Base-by-base conservation (phyloP, 2,888 invertebrate species). In the Dermolepida albohirtum region DNA sequence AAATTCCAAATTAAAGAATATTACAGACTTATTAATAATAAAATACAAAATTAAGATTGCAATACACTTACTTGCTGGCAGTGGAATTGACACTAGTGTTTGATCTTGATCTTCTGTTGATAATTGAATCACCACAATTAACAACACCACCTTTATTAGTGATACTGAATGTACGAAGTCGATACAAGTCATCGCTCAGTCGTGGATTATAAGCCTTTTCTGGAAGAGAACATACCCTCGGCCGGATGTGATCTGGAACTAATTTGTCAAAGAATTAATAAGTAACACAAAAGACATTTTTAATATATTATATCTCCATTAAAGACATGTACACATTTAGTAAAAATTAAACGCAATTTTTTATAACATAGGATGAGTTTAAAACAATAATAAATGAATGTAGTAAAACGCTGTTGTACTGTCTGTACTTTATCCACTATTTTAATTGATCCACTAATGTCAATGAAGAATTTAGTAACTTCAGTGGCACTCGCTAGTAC, bases 51-150 rank as follows among this genome's bases (percentile, higher is more conserved):
- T 27, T 29, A 22, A 22, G 22, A 2, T 2, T 22, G 12, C 39
- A 17, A 49, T 68, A 10, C 40, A 78, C 84, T 84, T 82, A 92
- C 93, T 91, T 90, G 87, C 93, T 94, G 65, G 90, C 90, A 40
- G 92, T 92, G 39, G 93, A 91, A 81, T 95, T 94, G 78, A 95
- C 94, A 67, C 94, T 94, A 2, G 95, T 95, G 77, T 95, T 95
- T 73, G 94, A 94, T 47, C 93, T 88, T 67, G 94, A 94, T 44
- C 94, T 86, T 7, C 94, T 86, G 74, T 93, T 93, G 81, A 94
- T 93, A 76, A 95, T 93, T 66, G 93, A 93, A 84, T 95, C 95
- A 0, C 95, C 95, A 74, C 94, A 93, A 85, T 95, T 95, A 73
- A 95, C 93, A 34, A 95, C 93, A 12, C 92, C 90, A 0, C 95